phyloP scores from a whole-genome alignment of 1,140 invertebrate species.

The Zophobas morio region DNA sequence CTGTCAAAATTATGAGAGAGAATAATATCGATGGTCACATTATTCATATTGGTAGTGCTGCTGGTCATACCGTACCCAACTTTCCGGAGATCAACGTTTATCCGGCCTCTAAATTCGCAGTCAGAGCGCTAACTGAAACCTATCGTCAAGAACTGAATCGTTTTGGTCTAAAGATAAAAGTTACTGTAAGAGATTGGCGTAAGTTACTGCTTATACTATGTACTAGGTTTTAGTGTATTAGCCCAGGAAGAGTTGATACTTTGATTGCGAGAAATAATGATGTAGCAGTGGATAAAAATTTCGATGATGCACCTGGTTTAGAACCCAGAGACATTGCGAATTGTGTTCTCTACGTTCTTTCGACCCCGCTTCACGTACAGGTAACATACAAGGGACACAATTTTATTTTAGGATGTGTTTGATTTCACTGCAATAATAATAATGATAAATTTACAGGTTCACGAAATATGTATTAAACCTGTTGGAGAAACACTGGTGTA shows the following conservation, averaged over 20 bases:
- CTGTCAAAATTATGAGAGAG: conserved; percentile 68
- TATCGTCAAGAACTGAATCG: conserved; percentile 70
- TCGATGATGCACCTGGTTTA: conserved; percentile 54
- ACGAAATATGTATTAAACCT: neutral
- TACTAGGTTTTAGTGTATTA: conserved; percentile 68
- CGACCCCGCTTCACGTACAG: conserved; percentile 74
- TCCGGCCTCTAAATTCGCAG: conserved; percentile 73
- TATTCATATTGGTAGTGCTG: conserved; percentile 51
- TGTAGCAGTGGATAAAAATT: neutral
- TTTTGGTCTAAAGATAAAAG: conserved; percentile 67
- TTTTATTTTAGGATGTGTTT: neutral
- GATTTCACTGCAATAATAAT: neutral
- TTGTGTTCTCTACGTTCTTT: conserved; percentile 72
- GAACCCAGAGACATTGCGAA: conserved; percentile 71
- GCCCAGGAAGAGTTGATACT: conserved; percentile 75
- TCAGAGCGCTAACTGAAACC: conserved; percentile 73
- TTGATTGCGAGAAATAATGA: conserved; percentile 66
- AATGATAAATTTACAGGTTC: conserved; percentile 1
- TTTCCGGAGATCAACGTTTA: conserved; percentile 69
- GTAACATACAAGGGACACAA: conserved; percentile 63
- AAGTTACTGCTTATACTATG: neutral
- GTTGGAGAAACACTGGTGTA: neutral
- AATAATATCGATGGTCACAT: conserved; percentile 53
- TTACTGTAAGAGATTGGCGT: conserved; percentile 49
- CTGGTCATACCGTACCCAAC: conserved; percentile 54